Base-by-base conservation (phyloP, 2,797 vertebrate genomes). In the Danio aesculapii region DNA sequence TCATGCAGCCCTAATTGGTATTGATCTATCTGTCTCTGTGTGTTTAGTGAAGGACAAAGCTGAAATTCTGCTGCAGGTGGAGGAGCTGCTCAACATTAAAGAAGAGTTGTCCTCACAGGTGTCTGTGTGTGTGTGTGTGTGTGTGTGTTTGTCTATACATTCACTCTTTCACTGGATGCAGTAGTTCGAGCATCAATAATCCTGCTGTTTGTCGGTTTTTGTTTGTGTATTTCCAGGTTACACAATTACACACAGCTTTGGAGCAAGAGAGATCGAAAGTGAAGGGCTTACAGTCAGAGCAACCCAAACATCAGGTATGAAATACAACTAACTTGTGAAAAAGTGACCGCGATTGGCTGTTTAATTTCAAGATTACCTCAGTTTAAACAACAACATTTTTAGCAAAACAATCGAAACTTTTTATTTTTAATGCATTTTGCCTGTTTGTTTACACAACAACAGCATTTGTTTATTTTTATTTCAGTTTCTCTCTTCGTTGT, bases 11-110 rank as follows among this genome's bases (percentile, higher is more conserved):
- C 30, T 30, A 30, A 30, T 30, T 30, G 30, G 30, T 30, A 30
- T 30, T 30, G 30, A 30, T 30, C 14, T 53, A 5, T 53, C 50
- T 53, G 5, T 13, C 50, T 53, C 50, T 53, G 30, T 30, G 30
- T 4, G 41, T 89, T 77, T 89, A 99, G 98, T 97, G 97, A 98
- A 99, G 91, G 97, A 98, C 88, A 99, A 99, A 93, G 96, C 96
- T 87, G 98, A 98, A 92, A 96, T 98, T 88, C 94, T 99, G 75
- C 91, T 96, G 81, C 96, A 98, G 84, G 95, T 96, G 81, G 95
- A 98, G 87, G 97, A 98, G 89, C 93, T 97, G 7, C 90, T 97
- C 79, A 94, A 94, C 85, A 98, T 98, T 88, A 99, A 98, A 93
- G 96, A 97, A 91, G 97, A 99, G 84, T 90, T 98, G 84, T 97